Base-by-base conservation (phyloP, 2,113 vertebrate species). In the Osmerus mordax region DNA sequence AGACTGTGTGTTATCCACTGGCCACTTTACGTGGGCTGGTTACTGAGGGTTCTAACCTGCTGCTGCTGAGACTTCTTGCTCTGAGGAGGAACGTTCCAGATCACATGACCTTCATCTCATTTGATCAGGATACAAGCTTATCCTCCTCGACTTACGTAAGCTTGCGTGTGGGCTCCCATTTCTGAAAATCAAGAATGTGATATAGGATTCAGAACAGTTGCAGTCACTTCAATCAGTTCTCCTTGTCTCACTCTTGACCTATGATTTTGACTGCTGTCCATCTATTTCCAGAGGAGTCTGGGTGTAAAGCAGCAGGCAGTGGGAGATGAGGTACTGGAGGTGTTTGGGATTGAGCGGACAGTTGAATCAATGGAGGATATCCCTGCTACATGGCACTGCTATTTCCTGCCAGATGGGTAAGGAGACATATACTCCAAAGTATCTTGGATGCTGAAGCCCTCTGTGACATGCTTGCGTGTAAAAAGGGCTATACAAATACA, bases 361-460 rank as follows among this genome's bases (percentile, higher is more conserved):
- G 2, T 96, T 67, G 82, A 83, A 8, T 62, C 86, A 0, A 13
- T 29, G 2, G 41, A 78, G 0, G 88, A 87, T 0, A 1, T 78
- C 65, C 87, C 93, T 4, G 70, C 70, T 0, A 76, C 83, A 25
- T 96, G 95, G 91, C 94, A 95, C n/a, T 89, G 90, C 91, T 94
- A 91, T 87, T 93, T 96, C 76, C 90, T 98, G 13, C 60, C 90
- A 2, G 93, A 92, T 8, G 96, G 97, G 97, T 98, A 90, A 69
- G 78, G 28, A 19, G 13, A 54, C 1, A 14, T 9, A 11, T 75
- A 19, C 60, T 69, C 15, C n/a, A n/a, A 19, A 47, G 9, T 47
- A 47, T 47, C 41, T 9, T 47, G 55, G 55, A 4, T 18, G 4
- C n/a, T 56, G n/a, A 56, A 56, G 21, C 21, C 21, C 21, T 21